A percentile compares a stretch with the other conserved stretches of the same genome.
These are phyloP conservation scores for Chlorops oryzae DNA, from an alignment of 1,140 invertebrate genomes.

Conservation along the genomic window DNA sequence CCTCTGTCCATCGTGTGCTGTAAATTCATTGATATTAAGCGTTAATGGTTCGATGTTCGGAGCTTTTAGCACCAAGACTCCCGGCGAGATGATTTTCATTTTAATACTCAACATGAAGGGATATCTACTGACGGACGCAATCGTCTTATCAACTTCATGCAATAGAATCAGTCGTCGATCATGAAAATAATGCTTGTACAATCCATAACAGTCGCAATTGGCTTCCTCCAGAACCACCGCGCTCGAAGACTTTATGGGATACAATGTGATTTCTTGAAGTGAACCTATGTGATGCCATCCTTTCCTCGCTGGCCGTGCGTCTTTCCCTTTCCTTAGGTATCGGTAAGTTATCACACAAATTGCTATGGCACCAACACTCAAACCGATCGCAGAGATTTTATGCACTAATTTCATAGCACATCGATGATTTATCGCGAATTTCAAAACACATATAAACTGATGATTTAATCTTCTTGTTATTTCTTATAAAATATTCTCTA, in stretches of 20 bases:
- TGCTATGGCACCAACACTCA: too few relatives aligned
- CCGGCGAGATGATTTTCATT: slow-evolving; percentile 39
- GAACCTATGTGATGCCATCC: slow-evolving; percentile 43
- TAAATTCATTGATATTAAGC: slow-evolving; percentile 34
- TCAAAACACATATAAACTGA: too few relatives aligned
- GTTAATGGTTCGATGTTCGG: slow-evolving; percentile 49
- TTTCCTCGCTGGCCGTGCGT: too few relatives aligned
- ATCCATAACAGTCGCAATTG: slow-evolving; percentile 44
- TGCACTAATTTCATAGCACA: too few relatives aligned
- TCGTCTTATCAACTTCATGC: slow-evolving; percentile 43
- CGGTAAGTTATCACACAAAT: too few relatives aligned
- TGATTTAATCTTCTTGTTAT: too few relatives aligned
- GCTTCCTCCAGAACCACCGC: slow-evolving; percentile 33
- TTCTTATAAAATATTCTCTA: too few relatives aligned
- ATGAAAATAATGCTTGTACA: slow-evolving; percentile 42
- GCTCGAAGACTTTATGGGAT: slow-evolving; percentile 49
- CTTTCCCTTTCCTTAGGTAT: too few relatives aligned
- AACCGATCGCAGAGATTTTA: too few relatives aligned
- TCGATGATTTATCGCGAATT: too few relatives aligned
- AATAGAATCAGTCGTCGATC: slow-evolving; percentile 48
- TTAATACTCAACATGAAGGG: slow-evolving; percentile 50
- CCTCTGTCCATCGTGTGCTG: slow-evolving; percentile 14
- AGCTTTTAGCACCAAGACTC: slow-evolving; percentile 42
- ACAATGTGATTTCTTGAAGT: slow-evolving; percentile 46
- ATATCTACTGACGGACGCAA: slow-evolving; percentile 45